Conservation (phyloP, 2,113 vertebrate species). For the Menidia beryllina region DNA sequence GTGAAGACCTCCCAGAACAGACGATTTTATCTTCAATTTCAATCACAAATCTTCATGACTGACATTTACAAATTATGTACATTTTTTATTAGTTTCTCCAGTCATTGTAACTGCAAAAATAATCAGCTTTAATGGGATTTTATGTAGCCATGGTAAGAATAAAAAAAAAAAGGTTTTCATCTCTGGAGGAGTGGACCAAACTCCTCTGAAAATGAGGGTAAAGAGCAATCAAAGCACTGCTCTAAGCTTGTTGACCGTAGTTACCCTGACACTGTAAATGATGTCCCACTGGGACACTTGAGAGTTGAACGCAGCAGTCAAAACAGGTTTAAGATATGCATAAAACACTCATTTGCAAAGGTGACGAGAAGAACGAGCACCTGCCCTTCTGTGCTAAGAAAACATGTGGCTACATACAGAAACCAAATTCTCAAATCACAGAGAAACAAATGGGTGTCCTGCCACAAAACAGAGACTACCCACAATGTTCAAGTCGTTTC, state of each 20-base stretch:
- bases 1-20: too few species aligned
- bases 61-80: slow-evolving; percentile 6
- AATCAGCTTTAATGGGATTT: slow-evolving; percentile 1
- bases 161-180: background rate
- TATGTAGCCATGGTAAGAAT: slow-evolving; percentile 8
- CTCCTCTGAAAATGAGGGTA: background rate
- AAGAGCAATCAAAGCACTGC: slow-evolving; percentile 18
- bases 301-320: slow-evolving; percentile 23
- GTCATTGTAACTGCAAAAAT: slow-evolving; percentile 16
- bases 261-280: background rate
- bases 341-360: slow-evolving; percentile 14
- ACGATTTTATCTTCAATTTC: background rate
- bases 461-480: slow-evolving; percentile 9
- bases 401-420: slow-evolving; percentile 18
- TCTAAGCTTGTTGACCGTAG: background rate
- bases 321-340: slow-evolving; percentile 34
- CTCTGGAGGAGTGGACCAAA: background rate
- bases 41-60: slow-evolving; percentile 8
- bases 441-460: slow-evolving; percentile 6
- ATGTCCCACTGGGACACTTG: background rate
- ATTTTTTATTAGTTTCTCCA: slow-evolving; percentile 36
- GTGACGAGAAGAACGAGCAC: slow-evolving; percentile 26
- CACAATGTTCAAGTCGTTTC: slow-evolving; percentile 25
- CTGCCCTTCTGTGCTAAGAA: slow-evolving; percentile 3
- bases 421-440: slow-evolving; percentile 20